Conservation (phyloP, 2,113 vertebrate genomes). For the Percopsis transmontana region DNA sequence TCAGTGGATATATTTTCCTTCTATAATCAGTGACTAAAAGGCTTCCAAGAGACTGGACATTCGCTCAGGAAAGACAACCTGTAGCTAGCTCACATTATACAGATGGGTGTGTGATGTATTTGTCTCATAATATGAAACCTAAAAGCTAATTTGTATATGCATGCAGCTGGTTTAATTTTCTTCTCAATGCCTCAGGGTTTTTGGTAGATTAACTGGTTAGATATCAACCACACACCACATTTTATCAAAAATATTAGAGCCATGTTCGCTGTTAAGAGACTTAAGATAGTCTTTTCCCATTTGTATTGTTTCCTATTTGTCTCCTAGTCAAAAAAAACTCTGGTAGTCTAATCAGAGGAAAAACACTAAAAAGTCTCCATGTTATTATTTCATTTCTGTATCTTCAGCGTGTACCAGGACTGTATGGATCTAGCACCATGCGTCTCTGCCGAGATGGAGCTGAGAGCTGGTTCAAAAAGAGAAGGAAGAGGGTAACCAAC, state of each 20-base stretch:
- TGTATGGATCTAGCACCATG: constrained; percentile 6
- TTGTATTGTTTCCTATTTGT: too few species aligned
- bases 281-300: neutral
- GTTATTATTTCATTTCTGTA: constrained; percentile 8
- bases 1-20: constrained; percentile 69
- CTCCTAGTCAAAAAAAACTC: too few species aligned
- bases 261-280: constrained; percentile 31
- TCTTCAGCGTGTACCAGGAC: constrained; percentile 16
- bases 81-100: constrained; percentile 4
- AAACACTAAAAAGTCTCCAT: too few species aligned
- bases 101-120: neutral
- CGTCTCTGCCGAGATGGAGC: constrained; percentile 15
- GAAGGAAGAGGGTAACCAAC: constrained; percentile 36
- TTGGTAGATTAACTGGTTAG: constrained; percentile 22
- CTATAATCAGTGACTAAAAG: constrained; percentile 68
- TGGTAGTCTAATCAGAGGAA: too few species aligned
- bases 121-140: constrained; percentile 6
- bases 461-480: constrained; percentile 6
- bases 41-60: constrained; percentile 43
- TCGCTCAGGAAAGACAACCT: constrained; percentile 23
- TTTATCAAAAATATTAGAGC: constrained; percentile 29
- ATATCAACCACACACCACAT: constrained; percentile 35
- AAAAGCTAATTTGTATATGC: neutral
- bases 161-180: neutral
- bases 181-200: constrained; percentile 14